Conservation (phyloP, 1,140 invertebrate species). For the Archegozetes longisetosus region DNA sequence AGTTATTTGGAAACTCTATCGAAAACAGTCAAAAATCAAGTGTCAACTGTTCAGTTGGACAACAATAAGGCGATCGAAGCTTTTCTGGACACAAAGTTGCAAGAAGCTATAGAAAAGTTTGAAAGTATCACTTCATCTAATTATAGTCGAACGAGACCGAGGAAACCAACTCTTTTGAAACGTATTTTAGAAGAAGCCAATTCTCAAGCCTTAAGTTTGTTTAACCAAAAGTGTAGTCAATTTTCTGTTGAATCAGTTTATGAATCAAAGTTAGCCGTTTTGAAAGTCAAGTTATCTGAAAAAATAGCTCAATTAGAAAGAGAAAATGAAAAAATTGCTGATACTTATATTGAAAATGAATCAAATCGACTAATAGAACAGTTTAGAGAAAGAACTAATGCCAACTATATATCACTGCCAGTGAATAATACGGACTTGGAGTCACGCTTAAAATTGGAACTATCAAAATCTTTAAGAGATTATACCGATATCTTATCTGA, state of each 20-base stretch:
- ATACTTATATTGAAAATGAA: slow-evolving; percentile 1
- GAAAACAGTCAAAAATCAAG: not conserved
- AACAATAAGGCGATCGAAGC: not conserved
- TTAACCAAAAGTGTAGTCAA: not conserved
- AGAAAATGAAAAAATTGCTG: not conserved
- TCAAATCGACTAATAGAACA: not conserved
- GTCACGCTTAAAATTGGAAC: not conserved
- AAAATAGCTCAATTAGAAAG: not conserved
- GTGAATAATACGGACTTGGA: not conserved
- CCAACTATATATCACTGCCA: not conserved
- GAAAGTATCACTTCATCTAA: not conserved
- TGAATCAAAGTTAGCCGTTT: not conserved
- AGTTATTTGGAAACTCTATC: not conserved
- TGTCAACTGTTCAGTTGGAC: not conserved
- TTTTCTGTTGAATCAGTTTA: not conserved
- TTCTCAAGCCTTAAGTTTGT: not conserved
- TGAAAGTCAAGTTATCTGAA: not conserved
- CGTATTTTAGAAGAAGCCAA: not conserved
- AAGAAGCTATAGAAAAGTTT: not conserved
- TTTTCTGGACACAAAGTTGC: not conserved
- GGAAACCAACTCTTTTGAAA: not conserved
- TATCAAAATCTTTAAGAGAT: not conserved
- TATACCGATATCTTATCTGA: not conserved
- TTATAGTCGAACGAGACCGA: not conserved
- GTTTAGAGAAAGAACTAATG: not conserved